Conservation (phyloP, 2,888 invertebrate species). For the Nemurella pictetii region DNA sequence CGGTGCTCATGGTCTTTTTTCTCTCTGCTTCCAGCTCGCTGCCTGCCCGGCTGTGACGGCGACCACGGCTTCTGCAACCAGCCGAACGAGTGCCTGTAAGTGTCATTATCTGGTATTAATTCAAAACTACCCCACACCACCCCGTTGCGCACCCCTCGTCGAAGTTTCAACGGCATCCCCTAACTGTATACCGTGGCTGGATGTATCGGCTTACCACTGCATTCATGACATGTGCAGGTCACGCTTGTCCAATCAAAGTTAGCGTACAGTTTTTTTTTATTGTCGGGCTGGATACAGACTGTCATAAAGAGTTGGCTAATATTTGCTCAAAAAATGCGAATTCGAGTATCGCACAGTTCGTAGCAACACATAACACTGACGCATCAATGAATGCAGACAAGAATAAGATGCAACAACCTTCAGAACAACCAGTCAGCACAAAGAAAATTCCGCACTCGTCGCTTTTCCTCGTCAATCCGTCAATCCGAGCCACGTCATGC, state of each 20-base stretch:
- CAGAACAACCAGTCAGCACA: too few species aligned
- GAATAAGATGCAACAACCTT: too few species aligned
- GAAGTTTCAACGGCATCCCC: neutral
- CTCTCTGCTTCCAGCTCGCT: conserved; percentile 74
- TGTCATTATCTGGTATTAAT: conserved; percentile 62
- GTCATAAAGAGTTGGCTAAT: too few species aligned
- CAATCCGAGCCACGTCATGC: neutral
- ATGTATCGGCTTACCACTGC: neutral
- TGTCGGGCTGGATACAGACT: too few species aligned
- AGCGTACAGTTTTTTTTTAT: too few species aligned
- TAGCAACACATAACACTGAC: too few species aligned
- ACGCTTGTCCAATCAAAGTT: neutral
- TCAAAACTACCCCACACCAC: neutral
- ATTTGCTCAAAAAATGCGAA: too few species aligned
- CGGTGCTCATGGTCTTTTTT: neutral
- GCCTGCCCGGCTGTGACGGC: conserved; percentile 89
- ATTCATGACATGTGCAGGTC: neutral
- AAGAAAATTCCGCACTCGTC: neutral
- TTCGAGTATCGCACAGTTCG: too few species aligned
- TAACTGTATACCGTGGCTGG: neutral
- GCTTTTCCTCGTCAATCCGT: neutral
- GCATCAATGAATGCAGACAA: too few species aligned
- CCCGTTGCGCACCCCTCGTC: neutral
- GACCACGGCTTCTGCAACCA: conserved; percentile 88
- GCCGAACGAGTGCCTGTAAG: conserved; percentile 97